Conservation (phyloP, 1,140 invertebrate species). For the Hycleus phaleratus region DNA sequence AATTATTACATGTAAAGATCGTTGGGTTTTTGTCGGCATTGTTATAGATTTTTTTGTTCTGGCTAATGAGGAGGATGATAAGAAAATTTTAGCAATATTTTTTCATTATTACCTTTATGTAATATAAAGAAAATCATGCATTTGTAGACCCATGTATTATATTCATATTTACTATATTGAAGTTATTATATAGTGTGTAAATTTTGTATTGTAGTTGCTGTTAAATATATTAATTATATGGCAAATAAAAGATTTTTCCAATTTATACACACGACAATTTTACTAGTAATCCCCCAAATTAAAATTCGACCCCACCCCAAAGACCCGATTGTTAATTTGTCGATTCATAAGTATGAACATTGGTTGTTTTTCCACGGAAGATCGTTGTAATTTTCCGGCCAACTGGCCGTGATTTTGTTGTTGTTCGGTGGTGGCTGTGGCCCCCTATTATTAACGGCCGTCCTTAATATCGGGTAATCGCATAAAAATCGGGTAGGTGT, state of each 20-base stretch:
- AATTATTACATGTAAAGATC: slow-evolving; percentile 16
- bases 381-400: too few relatives aligned
- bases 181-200: slow-evolving; percentile 43
- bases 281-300: neutral
- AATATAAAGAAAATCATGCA: slow-evolving; percentile 33
- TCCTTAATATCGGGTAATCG: slow-evolving; percentile 12
- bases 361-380: too few relatives aligned
- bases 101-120: slow-evolving; percentile 39
- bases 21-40: slow-evolving; percentile 32
- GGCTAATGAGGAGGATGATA: slow-evolving; percentile 36
- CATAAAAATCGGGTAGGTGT: slow-evolving; percentile 17
- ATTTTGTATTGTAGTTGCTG: slow-evolving; percentile 45
- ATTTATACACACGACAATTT: slow-evolving; percentile 24
- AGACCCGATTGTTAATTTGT: neutral
- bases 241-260: slow-evolving; percentile 42
- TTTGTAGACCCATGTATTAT: slow-evolving; percentile 42
- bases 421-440: too few relatives aligned
- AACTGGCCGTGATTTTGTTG: too few relatives aligned
- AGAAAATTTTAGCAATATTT: slow-evolving; percentile 43
- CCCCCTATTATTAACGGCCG: slow-evolving; percentile 10
- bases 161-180: slow-evolving; percentile 39
- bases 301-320: neutral
- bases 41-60: slow-evolving; percentile 30
- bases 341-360: too few relatives aligned
- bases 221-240: slow-evolving; percentile 42